A percentile compares a stretch with the other conserved stretches of the same genome.
phyloP scores from a whole-genome alignment of 1,140 invertebrate genomes.

The Plutomurus gul region DNA sequence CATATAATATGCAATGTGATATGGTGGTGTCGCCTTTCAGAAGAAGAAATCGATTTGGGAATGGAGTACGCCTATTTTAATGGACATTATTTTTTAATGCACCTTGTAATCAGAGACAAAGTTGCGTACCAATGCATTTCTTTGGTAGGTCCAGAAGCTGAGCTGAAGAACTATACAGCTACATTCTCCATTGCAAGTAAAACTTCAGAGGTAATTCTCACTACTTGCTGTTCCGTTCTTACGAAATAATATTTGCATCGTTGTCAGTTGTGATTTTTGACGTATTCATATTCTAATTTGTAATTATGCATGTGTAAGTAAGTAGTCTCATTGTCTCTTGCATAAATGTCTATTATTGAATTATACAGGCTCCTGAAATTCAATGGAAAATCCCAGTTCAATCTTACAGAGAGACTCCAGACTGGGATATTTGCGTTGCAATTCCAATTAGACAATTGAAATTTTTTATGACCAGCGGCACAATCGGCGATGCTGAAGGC shows the following conservation, averaged over 20 bases:
- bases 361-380: not conserved
- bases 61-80: not conserved
- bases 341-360: not conserved
- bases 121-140: not conserved
- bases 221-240: not conserved
- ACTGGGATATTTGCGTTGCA: not conserved
- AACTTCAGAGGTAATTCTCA: not conserved
- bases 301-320: too few species aligned
- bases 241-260: too few species aligned
- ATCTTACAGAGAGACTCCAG: not conserved
- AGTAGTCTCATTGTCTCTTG: too few species aligned
- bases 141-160: not conserved
- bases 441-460: not conserved
- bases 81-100: not conserved
- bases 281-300: too few species aligned
- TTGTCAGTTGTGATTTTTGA: too few species aligned
- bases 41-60: not conserved
- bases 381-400: not conserved
- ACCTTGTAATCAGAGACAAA: not conserved
- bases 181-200: not conserved
- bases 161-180: not conserved
- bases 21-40: not conserved
- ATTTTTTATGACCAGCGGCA: not conserved
- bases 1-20: too few species aligned
- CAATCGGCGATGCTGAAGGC: not conserved